Base-by-base conservation (phyloP, 2,113 vertebrate species). In the Podilymbus podiceps region DNA sequence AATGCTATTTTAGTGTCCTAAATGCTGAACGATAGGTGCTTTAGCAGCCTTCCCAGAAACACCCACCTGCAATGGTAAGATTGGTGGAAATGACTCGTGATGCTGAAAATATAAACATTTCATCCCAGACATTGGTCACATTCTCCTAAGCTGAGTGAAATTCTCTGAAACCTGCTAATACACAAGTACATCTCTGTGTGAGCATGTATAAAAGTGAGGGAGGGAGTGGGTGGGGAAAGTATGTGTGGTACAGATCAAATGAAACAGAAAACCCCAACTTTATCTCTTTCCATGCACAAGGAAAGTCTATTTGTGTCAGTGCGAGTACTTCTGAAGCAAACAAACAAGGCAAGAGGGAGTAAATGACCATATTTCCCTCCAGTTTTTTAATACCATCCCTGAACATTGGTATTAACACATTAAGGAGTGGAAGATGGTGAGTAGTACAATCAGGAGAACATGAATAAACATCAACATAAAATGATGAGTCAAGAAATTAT, bases 211-310 rank as follows among this genome's bases (percentile, higher is more conserved):
- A 92, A 89, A 90, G 90, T 30, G 62, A 94, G 79, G 6, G 62
- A 95, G 44, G 56, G 89, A 76, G 97, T 97, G 89, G 97, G 96
- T 95, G 96, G 97, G 95, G 97, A 50, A 97, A 97, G 80, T 87
- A 84, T 96, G 42, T 92, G 91, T 94, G 95, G 95, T 87, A 77
- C 16, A 92, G 89, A 93, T 78, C 64, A 89, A 90, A 96, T 77
- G 82, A 91, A 96, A 75, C 60, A 97, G 94, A 96, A 97, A 97
- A 78, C 74, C 89, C 94, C 92, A 90, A 90, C 62, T 69, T 93
- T 74, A 78, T 89, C 91, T 95, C 84, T 83, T 87, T 53, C 62
- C 5, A 11, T 76, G 86, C 69, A 62, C 80, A 58, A 89, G 62
- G 74, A 91, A 92, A 93, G 22, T 95, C 89, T 95, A 69, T 89